A percentile compares a stretch with the other conserved stretches of the same genome.
phyloP scores from a whole-genome alignment of 2,797 vertebrate species.

The Lindbergichthys nudifrons region DNA sequence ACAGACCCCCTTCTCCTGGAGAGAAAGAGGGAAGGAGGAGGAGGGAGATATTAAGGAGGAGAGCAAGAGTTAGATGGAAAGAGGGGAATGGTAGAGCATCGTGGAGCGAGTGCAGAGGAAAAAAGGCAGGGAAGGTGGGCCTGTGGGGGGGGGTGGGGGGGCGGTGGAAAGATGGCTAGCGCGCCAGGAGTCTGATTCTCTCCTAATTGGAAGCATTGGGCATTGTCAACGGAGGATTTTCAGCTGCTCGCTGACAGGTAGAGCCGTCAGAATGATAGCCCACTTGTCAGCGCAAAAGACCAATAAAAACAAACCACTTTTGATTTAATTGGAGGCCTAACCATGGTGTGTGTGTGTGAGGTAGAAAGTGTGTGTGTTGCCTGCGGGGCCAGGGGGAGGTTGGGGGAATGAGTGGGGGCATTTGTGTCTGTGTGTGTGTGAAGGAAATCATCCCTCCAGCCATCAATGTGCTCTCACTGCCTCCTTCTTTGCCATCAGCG shows the following conservation, averaged over 20 bases:
- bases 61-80: constrained; percentile 69
- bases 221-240: constrained; percentile 99
- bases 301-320: constrained; percentile 99
- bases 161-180: constrained; percentile 93
- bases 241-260: constrained; percentile 98
- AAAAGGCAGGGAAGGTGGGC: constrained; percentile 81
- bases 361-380: constrained; percentile 62
- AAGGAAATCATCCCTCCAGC: constrained; percentile 81
- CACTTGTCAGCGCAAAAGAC: constrained; percentile 99
- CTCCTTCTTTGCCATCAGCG: constrained; percentile 60
- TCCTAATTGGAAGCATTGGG: constrained; percentile 99
- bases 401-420: constrained; percentile 67
- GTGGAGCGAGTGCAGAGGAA: constrained; percentile 78
- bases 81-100: constrained; percentile 66
- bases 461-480: constrained; percentile 63
- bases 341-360: constrained; percentile 70
- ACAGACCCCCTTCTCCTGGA: constrained; percentile 84
- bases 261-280: constrained; percentile 98
- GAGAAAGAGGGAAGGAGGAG: constrained; percentile 72
- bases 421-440: constrained; percentile 59
- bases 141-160: constrained; percentile 65
- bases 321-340: constrained; percentile 99
- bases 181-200: constrained; percentile 94
- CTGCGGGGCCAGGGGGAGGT: constrained; percentile 67
- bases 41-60: constrained; percentile 57